Evolutionary conservation across 2,797 vertebrate genomes (phyloP), one percentile per base, ranked within the genome.

Genomic region (Anguilla marmorata): DNA sequence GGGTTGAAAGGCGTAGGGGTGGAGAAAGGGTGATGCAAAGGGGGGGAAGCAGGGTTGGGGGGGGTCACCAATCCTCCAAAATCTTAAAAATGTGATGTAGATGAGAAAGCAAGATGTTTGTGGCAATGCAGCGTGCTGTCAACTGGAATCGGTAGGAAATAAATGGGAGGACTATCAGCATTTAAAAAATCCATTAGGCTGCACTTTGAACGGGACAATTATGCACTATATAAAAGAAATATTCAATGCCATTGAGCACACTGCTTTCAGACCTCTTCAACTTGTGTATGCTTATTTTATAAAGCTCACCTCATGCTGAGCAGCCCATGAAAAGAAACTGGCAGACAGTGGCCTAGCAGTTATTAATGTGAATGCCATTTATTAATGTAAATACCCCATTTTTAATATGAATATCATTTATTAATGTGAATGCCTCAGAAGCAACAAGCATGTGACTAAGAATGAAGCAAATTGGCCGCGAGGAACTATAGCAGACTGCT

Each of bases 1-100:
- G 76, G 83, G 87, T 79, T 84, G 86, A 85, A 90, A 88, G 76
- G 63, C 82, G 82, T 58, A 84, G 85, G 86, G 54, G 45, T 85
- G 60, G n/a, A 52, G 80, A 80, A 45, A 27, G 72, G 37, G 58
- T 56, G 85, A 69, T 83, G 79, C 48, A 30, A 14, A 86, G 7
- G 21, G 58, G 45, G 72, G 89, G 76, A 82, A 74, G 86, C 69
- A 72, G 82, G 52, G 37, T 72, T 50, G 58, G 50, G 66, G 60
- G 8, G 74, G 58, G 14, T 83, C 30, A 27, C 41, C n/a, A 33
- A 21, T 24, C 66, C 69, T 63, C 37, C 19, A 79, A 48, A 85
- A 19, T 45, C 37, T 56, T 48, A 79, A 88, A 88, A 72, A 45
- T 72, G 16, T 48, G 21, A 45, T 69, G n/a, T 37, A 85, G 54